Conservation (phyloP, 2,888 invertebrate genomes). For the Cataglyphis cursor region DNA sequence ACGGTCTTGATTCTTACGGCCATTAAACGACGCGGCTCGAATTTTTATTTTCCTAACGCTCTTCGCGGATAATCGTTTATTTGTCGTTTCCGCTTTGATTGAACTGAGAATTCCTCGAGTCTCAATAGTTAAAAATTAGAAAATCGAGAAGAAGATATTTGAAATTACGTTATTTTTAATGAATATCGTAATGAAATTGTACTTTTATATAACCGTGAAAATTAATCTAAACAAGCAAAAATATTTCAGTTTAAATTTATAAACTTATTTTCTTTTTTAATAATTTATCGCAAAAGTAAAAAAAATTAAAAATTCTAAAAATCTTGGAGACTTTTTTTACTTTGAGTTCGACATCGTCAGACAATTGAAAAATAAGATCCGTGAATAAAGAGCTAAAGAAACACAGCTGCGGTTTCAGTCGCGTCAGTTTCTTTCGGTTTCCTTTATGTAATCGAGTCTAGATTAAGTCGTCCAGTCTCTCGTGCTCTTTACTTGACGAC, state of each 20-base stretch:
- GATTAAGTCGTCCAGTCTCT: not conserved
- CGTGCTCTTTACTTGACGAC: not conserved
- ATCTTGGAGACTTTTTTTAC: not conserved
- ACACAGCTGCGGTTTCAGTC: not conserved
- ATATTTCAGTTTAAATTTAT: not conserved
- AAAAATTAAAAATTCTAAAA: not conserved
- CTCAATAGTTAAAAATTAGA: not conserved
- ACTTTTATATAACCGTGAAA: not conserved
- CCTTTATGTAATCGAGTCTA: not conserved
- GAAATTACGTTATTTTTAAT: not conserved
- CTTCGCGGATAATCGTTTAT: constrained; percentile 4
- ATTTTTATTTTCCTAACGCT: constrained; percentile 35
- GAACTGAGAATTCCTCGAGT: not conserved
- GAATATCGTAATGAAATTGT: not conserved
- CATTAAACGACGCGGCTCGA: constrained; percentile 21
- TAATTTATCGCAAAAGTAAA: not conserved
- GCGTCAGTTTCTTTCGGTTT: constrained; percentile 3
- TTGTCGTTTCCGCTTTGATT: constrained; percentile 23
- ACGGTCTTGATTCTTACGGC: constrained; percentile 14
- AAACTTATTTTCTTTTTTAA: too few species aligned
- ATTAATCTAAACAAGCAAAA: not conserved
- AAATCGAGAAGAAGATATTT: not conserved
- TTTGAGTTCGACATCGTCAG: not conserved
- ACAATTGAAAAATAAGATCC: not conserved
- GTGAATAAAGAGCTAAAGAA: not conserved